A percentile compares a stretch with the other conserved stretches of the same genome.
phyloP scores from a whole-genome alignment of 2,113 vertebrate genomes.

The Hippolais icterina region DNA sequence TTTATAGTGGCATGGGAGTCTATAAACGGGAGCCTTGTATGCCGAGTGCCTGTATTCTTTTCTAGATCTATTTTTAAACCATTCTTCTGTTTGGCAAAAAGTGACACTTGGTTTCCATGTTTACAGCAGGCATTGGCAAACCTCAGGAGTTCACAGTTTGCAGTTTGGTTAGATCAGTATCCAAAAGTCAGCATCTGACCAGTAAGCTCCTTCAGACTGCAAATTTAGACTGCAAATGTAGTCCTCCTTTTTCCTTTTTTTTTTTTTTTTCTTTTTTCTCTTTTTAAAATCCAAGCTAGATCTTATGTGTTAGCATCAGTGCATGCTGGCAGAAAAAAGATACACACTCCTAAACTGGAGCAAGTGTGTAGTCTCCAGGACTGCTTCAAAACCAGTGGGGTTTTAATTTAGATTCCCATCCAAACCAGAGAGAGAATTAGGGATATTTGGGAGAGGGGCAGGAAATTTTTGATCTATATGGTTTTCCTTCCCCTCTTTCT shows the following conservation, averaged over 20 bases:
- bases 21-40: conserved; percentile 32
- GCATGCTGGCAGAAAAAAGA: background rate
- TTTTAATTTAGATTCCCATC: background rate
- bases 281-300: background rate
- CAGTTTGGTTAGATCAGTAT: conserved; percentile 45
- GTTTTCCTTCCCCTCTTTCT: background rate
- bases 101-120: conserved; percentile 60
- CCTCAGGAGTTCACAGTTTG: conserved; percentile 65
- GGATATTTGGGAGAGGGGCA: background rate
- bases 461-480: background rate
- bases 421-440: background rate
- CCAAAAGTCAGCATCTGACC: conserved; percentile 51
- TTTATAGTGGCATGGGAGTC: conserved; percentile 41
- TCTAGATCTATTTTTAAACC: conserved; percentile 61
- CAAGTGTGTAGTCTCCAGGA: background rate
- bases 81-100: conserved; percentile 66
- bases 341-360: background rate
- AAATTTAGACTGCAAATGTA: conserved; percentile 34
- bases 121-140: conserved; percentile 64
- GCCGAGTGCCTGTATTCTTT: conserved; percentile 22
- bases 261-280: too few species aligned
- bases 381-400: background rate
- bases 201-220: conserved; percentile 17
- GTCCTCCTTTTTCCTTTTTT: background rate
- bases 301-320: background rate